These are phyloP conservation scores for Phylloscopus trochiloides DNA, from an alignment of 2,113 vertebrate genomes.

Conservation along the genomic window DNA sequence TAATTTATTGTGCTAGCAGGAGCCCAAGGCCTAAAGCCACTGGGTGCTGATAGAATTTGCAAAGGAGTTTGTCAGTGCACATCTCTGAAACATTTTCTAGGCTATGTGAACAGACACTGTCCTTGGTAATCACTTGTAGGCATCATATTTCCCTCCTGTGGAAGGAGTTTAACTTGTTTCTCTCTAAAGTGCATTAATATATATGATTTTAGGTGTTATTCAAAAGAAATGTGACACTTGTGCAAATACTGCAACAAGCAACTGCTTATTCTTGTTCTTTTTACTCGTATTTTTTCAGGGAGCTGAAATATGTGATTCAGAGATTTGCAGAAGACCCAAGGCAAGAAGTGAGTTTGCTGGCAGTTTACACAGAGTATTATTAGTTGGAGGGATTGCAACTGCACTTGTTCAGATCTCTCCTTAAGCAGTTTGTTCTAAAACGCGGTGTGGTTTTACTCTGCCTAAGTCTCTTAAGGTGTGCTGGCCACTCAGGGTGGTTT, in stretches of 20 bases:
- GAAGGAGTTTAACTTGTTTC: background rate
- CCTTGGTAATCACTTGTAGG: background rate
- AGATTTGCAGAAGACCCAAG: conserved; percentile 96
- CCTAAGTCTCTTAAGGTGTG: background rate
- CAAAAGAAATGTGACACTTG: background rate
- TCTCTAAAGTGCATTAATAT: background rate
- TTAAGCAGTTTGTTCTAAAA: background rate
- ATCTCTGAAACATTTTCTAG: background rate
- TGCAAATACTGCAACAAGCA: background rate
- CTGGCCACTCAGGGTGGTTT: background rate
- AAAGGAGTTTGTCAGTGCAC: background rate
- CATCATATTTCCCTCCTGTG: background rate
- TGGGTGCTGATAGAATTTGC: background rate
- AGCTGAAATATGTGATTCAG: conserved; percentile 97
- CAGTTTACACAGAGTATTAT: background rate
- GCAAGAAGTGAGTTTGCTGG: conserved; percentile 86
- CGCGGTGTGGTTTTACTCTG: background rate
- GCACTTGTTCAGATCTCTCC: background rate
- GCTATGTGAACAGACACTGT: background rate
- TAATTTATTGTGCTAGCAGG: background rate
- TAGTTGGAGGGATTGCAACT: background rate
- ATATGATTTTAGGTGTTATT: background rate
- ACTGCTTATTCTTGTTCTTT: background rate
- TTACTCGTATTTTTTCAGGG: conserved; percentile 72
- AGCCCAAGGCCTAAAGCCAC: background rate